Conservation (phyloP, 2,113 vertebrate species). For the Xiphophorus couchianus region DNA sequence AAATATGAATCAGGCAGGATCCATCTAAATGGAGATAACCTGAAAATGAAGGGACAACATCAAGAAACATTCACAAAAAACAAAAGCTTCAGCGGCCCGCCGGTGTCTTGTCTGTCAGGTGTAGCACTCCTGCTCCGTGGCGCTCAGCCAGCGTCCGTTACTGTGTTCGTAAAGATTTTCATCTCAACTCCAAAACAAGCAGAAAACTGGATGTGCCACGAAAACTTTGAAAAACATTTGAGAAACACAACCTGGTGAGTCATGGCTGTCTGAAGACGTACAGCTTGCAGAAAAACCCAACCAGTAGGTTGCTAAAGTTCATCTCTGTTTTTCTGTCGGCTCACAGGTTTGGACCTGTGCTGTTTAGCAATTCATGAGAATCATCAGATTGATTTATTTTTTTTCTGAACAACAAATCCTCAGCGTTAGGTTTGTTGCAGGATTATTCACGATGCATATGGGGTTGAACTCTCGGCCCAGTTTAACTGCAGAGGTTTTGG, state of each 20-base stretch:
- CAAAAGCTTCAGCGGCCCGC: too few species aligned
- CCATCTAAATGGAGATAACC: background rate
- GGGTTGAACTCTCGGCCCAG: too few species aligned
- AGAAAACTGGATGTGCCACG: background rate
- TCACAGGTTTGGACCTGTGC: background rate
- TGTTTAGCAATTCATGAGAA: constrained; percentile 1
- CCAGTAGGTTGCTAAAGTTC: background rate
- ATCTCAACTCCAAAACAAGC: background rate
- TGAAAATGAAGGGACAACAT: background rate
- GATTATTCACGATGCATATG: background rate
- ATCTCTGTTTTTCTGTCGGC: background rate
- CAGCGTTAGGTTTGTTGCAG: constrained; percentile 12
- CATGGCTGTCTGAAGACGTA: background rate
- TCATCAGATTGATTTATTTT: constrained; percentile 11
- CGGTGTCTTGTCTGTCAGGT: too few species aligned
- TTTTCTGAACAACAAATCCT: constrained; percentile 7
- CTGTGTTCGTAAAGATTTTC: background rate
- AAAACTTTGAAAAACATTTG: background rate
- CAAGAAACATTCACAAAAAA: background rate
- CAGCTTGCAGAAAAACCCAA: background rate
- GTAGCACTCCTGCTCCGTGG: too few species aligned
- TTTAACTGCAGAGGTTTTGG: too few species aligned
- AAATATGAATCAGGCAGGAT: background rate
- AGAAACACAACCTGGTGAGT: too few species aligned
- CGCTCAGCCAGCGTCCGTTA: too few species aligned